Evolutionary conservation across 2,113 vertebrate species (phyloP).

Genomic region (Corydoras sp.): DNA sequence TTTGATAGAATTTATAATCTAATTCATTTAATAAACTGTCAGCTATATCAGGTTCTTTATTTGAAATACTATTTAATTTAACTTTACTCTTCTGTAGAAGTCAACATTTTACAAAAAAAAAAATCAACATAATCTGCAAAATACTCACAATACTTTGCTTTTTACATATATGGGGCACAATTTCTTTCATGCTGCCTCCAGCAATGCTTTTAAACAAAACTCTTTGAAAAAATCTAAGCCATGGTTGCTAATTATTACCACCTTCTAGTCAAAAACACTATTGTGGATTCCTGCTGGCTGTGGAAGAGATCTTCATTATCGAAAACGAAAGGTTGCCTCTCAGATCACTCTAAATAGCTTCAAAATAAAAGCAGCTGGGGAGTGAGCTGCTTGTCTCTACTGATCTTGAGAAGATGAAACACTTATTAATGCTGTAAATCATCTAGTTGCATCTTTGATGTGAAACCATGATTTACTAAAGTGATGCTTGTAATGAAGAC

Average conservation of each 20-base stretch:
- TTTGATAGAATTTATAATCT: too few species aligned
- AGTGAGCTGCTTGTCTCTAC: background rate
- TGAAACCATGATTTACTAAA: background rate
- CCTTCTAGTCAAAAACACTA: background rate
- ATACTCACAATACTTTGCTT: background rate
- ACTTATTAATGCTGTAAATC: background rate
- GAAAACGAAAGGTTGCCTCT: slow-evolving; percentile 1
- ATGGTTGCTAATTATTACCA: slow-evolving; percentile 14
- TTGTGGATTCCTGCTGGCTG: background rate
- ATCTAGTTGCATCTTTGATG: background rate
- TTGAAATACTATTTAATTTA: too few species aligned
- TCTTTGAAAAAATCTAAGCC: slow-evolving; percentile 1
- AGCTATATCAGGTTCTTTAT: too few species aligned
- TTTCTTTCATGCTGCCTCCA: slow-evolving; percentile 1
- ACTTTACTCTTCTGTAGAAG: too few species aligned
- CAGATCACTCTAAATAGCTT: slow-evolving; percentile 8
- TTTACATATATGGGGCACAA: background rate
- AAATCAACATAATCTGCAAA: too few species aligned
- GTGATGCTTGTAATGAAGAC: too few species aligned
- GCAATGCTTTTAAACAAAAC: background rate
- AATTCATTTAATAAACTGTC: too few species aligned
- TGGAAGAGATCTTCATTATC: slow-evolving; percentile 3
- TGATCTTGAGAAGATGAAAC: slow-evolving; percentile 20
- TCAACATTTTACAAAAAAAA: too few species aligned
- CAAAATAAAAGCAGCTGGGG: slow-evolving; percentile 6